phyloP scores from a whole-genome alignment of 2,113 vertebrate species.

The Calyptommatus sinebrachiatus region DNA sequence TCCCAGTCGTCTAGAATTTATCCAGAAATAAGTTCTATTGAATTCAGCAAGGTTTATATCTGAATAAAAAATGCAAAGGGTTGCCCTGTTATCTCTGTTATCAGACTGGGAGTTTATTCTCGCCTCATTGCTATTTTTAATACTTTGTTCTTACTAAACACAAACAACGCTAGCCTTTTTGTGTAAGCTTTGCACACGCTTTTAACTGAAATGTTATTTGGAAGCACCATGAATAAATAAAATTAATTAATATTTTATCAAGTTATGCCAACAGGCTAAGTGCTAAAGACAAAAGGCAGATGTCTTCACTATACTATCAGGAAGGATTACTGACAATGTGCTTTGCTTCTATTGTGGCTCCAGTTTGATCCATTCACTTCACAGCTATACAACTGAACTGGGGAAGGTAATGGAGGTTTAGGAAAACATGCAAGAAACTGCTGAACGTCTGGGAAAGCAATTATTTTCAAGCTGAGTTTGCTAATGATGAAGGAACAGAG shows the following conservation, averaged over 20 bases:
- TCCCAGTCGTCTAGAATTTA: not conserved
- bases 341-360: conserved; percentile 13
- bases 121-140: not conserved
- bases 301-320: not conserved
- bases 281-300: not conserved
- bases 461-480: conserved; percentile 28
- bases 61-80: not conserved
- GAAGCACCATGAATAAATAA: conserved; percentile 4
- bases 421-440: not conserved
- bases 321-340: conserved; percentile 20
- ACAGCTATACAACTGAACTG: fast-evolving
- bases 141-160: not conserved
- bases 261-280: not conserved
- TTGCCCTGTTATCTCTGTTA: not conserved
- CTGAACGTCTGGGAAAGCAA: conserved; percentile 45
- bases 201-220: not conserved
- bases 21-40: not conserved
- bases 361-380: conserved; percentile 27
- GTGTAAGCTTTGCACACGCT: not conserved
- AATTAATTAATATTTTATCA: conserved; percentile 9
- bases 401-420: not conserved
- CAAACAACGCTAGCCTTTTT: not conserved
- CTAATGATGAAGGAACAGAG: conserved; percentile 21
- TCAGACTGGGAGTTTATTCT: not conserved
- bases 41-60: not conserved